Conservation (phyloP, 2,888 invertebrate species). For the Microdon myrmicae region DNA sequence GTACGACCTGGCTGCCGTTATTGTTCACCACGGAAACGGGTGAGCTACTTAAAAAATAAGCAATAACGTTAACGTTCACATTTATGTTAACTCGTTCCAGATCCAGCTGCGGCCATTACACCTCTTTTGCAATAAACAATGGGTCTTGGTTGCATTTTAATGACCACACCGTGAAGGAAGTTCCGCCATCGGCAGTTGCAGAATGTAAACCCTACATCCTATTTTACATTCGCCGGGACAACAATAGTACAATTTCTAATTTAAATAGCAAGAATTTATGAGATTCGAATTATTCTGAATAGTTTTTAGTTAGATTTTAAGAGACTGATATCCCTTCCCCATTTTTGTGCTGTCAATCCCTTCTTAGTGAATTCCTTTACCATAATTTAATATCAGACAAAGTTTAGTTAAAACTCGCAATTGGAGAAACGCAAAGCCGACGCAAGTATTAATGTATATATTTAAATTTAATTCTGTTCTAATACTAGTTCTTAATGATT, state of each 20-base stretch:
- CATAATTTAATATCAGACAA: constrained; percentile 20
- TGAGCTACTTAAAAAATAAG: constrained; percentile 58
- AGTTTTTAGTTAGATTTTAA: constrained; percentile 50
- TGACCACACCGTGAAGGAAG: constrained; percentile 79
- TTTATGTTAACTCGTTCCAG: constrained; percentile 67
- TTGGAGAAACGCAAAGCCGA: constrained; percentile 31
- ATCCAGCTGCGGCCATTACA: constrained; percentile 86
- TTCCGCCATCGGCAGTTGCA: constrained; percentile 73
- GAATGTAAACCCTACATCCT: constrained; percentile 86
- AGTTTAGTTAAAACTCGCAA: too few relatives aligned
- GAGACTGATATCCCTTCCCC: constrained; percentile 46
- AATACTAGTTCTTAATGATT: constrained; percentile 6
- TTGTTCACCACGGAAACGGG: constrained; percentile 86
- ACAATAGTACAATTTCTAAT: constrained; percentile 48
- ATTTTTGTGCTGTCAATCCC: constrained; percentile 20
- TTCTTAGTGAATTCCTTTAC: background rate
- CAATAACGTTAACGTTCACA: background rate
- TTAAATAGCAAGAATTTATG: constrained; percentile 40
- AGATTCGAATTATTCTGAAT: constrained; percentile 36
- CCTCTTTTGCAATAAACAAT: constrained; percentile 83
- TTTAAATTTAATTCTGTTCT: constrained; percentile 16
- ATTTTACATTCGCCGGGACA: constrained; percentile 81
- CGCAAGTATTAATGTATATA: constrained; percentile 49
- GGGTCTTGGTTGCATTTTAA: constrained; percentile 88
- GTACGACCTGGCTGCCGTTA: constrained; percentile 83